These are phyloP conservation scores for Chalcis sispes DNA, from an alignment of 2,888 invertebrate genomes.

Conservation along the genomic window DNA sequence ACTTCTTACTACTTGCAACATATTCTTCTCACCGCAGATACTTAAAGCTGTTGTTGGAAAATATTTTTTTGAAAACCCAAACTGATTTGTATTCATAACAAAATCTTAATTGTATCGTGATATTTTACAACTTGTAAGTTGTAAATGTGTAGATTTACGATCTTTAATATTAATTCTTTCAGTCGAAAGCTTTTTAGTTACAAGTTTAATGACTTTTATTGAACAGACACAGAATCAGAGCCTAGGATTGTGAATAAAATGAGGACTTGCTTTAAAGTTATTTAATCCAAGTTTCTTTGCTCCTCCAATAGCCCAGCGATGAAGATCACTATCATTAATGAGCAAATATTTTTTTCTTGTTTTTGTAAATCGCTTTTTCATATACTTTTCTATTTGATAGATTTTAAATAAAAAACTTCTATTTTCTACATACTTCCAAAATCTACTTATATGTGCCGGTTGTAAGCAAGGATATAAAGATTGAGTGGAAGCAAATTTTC, in stretches of 20 bases:
- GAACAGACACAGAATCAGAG: slow-evolving; percentile 28
- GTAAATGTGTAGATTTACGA: too few relatives aligned
- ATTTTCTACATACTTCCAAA: slow-evolving; percentile 32
- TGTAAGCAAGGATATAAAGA: slow-evolving; percentile 38
- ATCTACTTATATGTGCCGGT: slow-evolving; percentile 28
- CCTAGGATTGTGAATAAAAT: slow-evolving; percentile 27
- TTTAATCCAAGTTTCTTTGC: slow-evolving; percentile 18
- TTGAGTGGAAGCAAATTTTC: slow-evolving; percentile 32
- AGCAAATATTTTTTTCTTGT: slow-evolving; percentile 28
- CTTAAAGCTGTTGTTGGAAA: slow-evolving; percentile 23
- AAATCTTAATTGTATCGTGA: slow-evolving; percentile 19
- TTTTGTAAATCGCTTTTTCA: slow-evolving; percentile 16
- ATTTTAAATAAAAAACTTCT: slow-evolving; percentile 37
- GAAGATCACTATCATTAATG: slow-evolving; percentile 38
- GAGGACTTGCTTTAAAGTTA: slow-evolving; percentile 14
- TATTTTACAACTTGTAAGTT: slow-evolving; percentile 25
- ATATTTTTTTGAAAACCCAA: slow-evolving; percentile 45
- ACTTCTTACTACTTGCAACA: slow-evolving; percentile 34
- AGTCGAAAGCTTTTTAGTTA: slow-evolving; percentile 30
- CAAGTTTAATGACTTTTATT: slow-evolving; percentile 36
- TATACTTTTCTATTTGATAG: slow-evolving; percentile 23
- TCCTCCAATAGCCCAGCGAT: slow-evolving; percentile 33
- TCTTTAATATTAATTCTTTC: slow-evolving; percentile 20
- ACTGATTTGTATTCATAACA: slow-evolving; percentile 40
- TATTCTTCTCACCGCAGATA: slow-evolving; percentile 30